Base-by-base conservation (phyloP, 2,888 invertebrate genomes). In the Habroteleia sp. region DNA sequence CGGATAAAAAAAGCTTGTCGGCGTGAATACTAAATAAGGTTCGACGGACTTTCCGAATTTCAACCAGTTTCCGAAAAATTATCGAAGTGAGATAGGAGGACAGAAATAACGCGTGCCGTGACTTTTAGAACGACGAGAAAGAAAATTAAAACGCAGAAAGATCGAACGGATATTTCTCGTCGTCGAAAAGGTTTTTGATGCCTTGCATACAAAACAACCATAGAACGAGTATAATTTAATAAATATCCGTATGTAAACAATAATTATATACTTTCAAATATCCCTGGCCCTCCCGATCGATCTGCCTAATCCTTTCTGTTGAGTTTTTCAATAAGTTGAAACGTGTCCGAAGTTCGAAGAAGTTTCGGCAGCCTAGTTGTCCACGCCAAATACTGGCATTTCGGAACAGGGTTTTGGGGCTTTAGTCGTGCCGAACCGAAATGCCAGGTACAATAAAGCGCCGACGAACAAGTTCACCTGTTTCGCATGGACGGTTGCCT, bases 371-470 rank as follows among this genome's bases (percentile, higher is more conserved):
- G 23, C 13, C 56, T 63, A 20, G 56, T 56, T 46, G 41, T 35
- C 33, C 25, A 29, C 6, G 37, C 39, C 41, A 54, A 50, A 44
- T 42, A 48, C 56, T 37, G 56, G 8, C 42, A 54, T 37, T 50
- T 27, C 68, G 56, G 39, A 33, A 65, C 66, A 74, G 63, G 58
- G 52, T 56, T 74, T 37, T 23, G n/a, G n/a, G 13, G 25, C 46
- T 60, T 37, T 29, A 29, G 50, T 37, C 35, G 23, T 27, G 56
- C 27, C 35, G 46, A 66, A 25, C 29, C 54, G 73, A 83, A 83
- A 82, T 80, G 82, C 78, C 74, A 72, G 80, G 82, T 78, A 84
- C 81, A 82, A 82, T 81, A 80, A 84, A 82, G 76, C 62, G 60
- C 52, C 68, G 75, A 52, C 77, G 74, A 71, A 78, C 78, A 80